A percentile compares a stretch with the other conserved stretches of the same genome.
Conservation (phyloP, 2,113 vertebrate genomes). For the Halichoerus grypus region DNA sequence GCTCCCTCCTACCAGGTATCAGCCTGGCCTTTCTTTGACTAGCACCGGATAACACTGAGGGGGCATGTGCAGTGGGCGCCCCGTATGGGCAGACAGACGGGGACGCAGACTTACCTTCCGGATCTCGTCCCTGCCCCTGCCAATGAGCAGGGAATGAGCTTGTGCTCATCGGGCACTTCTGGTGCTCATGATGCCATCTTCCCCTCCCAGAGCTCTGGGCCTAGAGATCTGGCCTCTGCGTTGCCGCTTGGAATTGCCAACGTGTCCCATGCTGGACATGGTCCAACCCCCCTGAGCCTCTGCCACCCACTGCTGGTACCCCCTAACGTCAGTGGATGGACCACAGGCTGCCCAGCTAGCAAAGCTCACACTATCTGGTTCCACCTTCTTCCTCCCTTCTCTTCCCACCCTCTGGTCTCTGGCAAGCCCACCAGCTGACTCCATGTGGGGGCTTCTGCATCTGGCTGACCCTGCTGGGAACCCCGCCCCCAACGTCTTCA, state of each 20-base stretch:
- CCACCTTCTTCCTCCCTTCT: background rate
- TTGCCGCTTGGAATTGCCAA: background rate
- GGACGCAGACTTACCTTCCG: background rate
- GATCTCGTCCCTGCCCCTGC: background rate
- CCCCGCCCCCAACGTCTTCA: background rate
- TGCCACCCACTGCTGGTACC: background rate
- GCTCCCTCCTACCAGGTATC: constrained; percentile 88
- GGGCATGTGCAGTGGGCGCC: background rate
- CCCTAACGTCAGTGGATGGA: rapidly evolving
- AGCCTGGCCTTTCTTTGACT: background rate
- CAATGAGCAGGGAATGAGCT: background rate
- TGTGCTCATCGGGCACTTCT: background rate
- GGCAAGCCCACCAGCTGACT: no score
- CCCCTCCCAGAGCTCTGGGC: background rate
- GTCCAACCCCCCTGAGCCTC: background rate
- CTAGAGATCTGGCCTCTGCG: rapidly evolving
- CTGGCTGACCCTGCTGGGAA: background rate
- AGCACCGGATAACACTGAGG: rapidly evolving
- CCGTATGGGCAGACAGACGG: rapidly evolving
- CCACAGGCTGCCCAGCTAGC: background rate
- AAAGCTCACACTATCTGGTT: background rate
- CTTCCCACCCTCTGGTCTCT: no score
- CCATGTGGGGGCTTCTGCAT: background rate
- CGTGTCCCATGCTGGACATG: rapidly evolving
- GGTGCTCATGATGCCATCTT: background rate